phyloP scores from a whole-genome alignment of 1,140 invertebrate species.

The Leptinotarsa undecemlineata region DNA sequence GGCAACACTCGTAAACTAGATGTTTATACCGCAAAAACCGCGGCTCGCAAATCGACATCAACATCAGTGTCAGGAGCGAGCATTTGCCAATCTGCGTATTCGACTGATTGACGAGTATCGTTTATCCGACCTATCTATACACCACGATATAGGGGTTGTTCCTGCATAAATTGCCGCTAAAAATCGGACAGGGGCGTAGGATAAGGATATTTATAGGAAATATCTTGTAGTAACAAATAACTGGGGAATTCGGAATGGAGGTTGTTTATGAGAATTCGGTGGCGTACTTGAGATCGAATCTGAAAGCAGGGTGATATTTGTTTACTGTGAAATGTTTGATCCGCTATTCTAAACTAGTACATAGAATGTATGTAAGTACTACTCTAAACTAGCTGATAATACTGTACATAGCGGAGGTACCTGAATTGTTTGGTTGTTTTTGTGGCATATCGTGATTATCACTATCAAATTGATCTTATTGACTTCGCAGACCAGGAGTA shows the following conservation, averaged over 20 bases:
- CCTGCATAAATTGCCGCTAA: conserved; percentile 25
- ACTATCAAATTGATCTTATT: too few species aligned
- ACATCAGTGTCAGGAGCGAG: conserved; percentile 50
- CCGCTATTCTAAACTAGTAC: too few species aligned
- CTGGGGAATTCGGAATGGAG: conserved; percentile 14
- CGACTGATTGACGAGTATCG: conserved; percentile 55
- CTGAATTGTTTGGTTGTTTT: too few species aligned
- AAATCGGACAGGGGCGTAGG: conserved; percentile 25
- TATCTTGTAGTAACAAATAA: conserved; percentile 21
- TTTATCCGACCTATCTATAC: conserved; percentile 30
- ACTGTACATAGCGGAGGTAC: too few species aligned
- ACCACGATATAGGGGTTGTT: conserved; percentile 19
- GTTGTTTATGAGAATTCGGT: conserved; percentile 20
- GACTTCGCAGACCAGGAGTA: too few species aligned
- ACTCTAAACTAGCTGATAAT: too few species aligned
- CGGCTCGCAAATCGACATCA: conserved; percentile 56
- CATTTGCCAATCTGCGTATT: conserved; percentile 55
- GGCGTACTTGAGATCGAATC: conserved; percentile 9
- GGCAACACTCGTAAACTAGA: conserved; percentile 55
- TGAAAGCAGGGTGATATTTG: not conserved
- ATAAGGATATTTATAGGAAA: conserved; percentile 20
- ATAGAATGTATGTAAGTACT: too few species aligned
- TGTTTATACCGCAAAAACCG: conserved; percentile 59
- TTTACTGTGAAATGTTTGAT: not conserved
- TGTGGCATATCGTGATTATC: too few species aligned